Evolutionary conservation across 2,888 invertebrate species (phyloP), one percentile per base, ranked within the genome.

Genomic region (Rhagophthalmus giganteus): DNA sequence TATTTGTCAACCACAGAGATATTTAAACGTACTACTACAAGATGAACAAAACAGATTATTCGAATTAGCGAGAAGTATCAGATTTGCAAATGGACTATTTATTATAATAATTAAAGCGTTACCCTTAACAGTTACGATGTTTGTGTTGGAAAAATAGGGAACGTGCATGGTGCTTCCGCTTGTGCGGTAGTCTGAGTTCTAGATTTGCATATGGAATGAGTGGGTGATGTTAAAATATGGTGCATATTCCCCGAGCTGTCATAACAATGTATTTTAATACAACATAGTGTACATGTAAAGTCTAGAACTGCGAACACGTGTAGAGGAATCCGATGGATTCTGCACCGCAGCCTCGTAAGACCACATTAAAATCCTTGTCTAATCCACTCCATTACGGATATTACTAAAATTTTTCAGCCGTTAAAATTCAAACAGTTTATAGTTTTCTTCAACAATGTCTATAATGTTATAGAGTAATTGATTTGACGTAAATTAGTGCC

Each of bases 201-300:
- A 60, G 62, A 63, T 67, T 67, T 65, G 65, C 66, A 67, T 68
- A 63, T 60, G 61, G 56, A 64, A 67, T 64, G 63, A 64, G 63
- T 55, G 50, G 56, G 61, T 59, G 58, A 62, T 63, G 65, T 65
- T 67, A 66, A n/a, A 68, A 67, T 68, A 69, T 66, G 66, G 63
- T 65, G 65, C 66, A 65, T 62, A 61, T 60, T 66, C 68, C 68
- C 68, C 57, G 54, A 63, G 64, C 67, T 69, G 67, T 69, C 69
- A 70, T 69, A 69, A 69, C 69, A 70, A 68, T 70, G 68, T 69
- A 69, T 68, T 69, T 70, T 68, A 68, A 69, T 70, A 68, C 65
- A 68, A 67, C n/a, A n/a, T n/a, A n/a, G n/a, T 65, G 66, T 67
- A 62, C 61, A 65, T 65, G 64, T 61, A 66, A 65, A 65, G 63